Conservation (phyloP, 2,797 vertebrate species). For the Fratercula arctica region DNA sequence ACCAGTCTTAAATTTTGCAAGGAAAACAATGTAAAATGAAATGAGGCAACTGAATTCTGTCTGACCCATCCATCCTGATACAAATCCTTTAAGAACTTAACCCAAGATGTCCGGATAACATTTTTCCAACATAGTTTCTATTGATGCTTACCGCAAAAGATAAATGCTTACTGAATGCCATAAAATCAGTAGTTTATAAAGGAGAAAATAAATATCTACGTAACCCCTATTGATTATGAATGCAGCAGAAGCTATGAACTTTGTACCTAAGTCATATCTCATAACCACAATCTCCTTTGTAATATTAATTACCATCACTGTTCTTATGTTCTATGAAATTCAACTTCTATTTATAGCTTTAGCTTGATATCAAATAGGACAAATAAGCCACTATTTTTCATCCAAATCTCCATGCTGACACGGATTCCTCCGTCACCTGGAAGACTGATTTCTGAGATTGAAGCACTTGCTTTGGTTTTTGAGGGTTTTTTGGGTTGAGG, state of each 20-base stretch:
- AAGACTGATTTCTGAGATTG: neutral
- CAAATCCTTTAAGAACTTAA: neutral
- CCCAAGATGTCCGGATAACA: fast-evolving
- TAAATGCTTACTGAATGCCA: neutral
- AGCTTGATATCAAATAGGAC: neutral
- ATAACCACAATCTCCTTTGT: neutral
- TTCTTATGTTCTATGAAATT: neutral
- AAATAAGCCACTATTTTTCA: neutral
- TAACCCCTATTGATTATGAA: neutral
- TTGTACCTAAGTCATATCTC: neutral
- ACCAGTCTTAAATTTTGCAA: neutral
- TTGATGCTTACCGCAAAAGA: neutral
- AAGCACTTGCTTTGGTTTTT: neutral
- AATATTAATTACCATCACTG: neutral
- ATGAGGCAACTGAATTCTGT: neutral
- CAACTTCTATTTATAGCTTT: neutral
- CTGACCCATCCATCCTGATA: neutral
- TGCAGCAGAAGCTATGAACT: neutral
- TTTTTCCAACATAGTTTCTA: neutral
- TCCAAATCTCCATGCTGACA: neutral
- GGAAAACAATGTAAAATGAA: neutral
- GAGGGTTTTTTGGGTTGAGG: fast-evolving
- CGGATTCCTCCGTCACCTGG: neutral
- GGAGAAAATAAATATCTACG: neutral
- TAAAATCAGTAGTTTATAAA: neutral